Evolutionary conservation across 2,888 invertebrate species (phyloP), one percentile per base, ranked within the genome.

Genomic region (Drosophila anceps): DNA sequence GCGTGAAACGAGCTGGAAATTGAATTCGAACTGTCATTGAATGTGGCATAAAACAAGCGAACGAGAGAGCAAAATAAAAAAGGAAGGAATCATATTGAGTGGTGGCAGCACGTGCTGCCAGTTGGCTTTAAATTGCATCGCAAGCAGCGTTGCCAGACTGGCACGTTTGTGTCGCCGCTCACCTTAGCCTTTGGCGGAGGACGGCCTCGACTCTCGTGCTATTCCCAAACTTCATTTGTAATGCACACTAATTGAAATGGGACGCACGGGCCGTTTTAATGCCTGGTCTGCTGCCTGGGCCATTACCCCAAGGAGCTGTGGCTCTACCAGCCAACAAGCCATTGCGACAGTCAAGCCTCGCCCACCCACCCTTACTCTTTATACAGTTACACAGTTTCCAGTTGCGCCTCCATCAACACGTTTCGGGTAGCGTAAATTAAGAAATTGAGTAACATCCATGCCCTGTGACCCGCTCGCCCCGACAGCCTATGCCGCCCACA

Each of bases 191-290:
- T 39, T 53, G 51, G 33, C 51, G n/a, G n/a, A 10, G 15, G 12
- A 8, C 39, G 18, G 60, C 27, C 50, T 37, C 48, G 48, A 37
- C 63, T 37, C 61, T 69, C 67, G 69, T 43, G 84, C 73, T 84
- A 85, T 85, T 85, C 84, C 84, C 84, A 89, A 89, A 89, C 84
- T 85, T 85, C 89, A 89, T 85, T 89, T 85, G 84, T 85, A 85
- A 85, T 85, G 85, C 88, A 90, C 83, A 86, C 86, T 86, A 86
- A 86, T 86, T 86, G 90, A 86, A 86, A 86, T 85, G 90, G 86
- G 88, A 86, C 83, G 76, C 75, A 79, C 74, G 84, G 82, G 79
- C 75, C 79, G 84, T 73, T 84, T 88, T 88, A 84, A 84, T 89
- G 84, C 89, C 69, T 77, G 71, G 86, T 60, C 83, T 66, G 76